Conservation (phyloP, 2,797 vertebrate genomes). For the Hybognathus amarus region DNA sequence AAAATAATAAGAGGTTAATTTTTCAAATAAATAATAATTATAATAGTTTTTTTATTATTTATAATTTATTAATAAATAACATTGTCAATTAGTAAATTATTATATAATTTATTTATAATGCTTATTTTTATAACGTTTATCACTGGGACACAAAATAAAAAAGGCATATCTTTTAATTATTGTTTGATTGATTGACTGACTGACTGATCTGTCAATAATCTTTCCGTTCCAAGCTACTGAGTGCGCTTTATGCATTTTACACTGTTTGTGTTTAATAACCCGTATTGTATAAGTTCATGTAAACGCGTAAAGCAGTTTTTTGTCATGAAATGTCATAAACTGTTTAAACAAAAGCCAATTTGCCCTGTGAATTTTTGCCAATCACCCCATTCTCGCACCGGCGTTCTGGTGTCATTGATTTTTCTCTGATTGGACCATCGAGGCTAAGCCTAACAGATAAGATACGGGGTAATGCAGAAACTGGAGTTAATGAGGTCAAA, state of each 20-base stretch:
- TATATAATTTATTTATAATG: not conserved
- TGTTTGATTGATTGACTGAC: not conserved
- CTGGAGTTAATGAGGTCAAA: constrained; percentile 1
- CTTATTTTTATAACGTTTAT: not conserved
- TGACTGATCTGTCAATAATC: not conserved
- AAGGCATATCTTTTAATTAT: not conserved
- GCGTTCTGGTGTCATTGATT: not conserved
- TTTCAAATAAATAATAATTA: not conserved
- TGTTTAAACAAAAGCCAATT: not conserved
- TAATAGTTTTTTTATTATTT: not conserved
- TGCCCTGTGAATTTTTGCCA: not conserved
- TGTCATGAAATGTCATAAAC: not conserved
- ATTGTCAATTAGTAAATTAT: not conserved
- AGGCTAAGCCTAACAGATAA: not conserved
- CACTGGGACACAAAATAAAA: not conserved
- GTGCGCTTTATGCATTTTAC: not conserved
- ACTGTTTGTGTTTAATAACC: not conserved
- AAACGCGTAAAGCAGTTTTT: not conserved
- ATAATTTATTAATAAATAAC: not conserved
- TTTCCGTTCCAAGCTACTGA: not conserved
- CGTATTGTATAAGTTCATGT: not conserved
- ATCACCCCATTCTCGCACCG: not conserved
- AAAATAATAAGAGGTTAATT: not conserved
- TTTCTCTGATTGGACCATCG: not conserved
- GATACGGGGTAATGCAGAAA: not conserved